Evolutionary conservation across 1,140 invertebrate species (phyloP).

Genomic region (Drosophila trapezifrons): DNA sequence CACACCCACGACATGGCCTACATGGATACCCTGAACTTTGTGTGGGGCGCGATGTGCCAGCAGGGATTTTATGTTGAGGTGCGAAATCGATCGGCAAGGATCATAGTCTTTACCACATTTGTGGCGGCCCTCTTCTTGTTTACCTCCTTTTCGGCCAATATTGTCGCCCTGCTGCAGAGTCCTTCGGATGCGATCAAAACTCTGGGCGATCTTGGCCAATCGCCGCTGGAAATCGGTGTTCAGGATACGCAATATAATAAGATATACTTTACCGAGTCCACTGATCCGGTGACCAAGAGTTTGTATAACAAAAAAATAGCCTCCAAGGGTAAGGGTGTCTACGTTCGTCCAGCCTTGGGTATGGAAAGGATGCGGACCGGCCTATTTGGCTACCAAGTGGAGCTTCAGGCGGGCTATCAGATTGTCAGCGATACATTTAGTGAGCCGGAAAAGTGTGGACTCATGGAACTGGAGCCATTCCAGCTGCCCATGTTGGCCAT

Average conservation of each 20-base stretch:
- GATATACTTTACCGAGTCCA: slow-evolving; percentile 86
- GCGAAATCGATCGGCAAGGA: slow-evolving; percentile 84
- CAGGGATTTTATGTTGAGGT: slow-evolving; percentile 86
- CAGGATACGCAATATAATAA: slow-evolving; percentile 86
- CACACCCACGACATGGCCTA: slow-evolving; percentile 76
- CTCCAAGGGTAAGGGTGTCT: slow-evolving; percentile 85
- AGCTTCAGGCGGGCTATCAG: slow-evolving; percentile 85
- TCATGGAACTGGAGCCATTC: slow-evolving; percentile 86
- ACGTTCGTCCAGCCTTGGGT: slow-evolving; percentile 85
- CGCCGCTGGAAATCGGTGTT: slow-evolving; percentile 85
- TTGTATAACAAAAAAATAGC: slow-evolving; percentile 85
- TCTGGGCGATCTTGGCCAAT: slow-evolving; percentile 85
- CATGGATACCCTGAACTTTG: slow-evolving; percentile 84
- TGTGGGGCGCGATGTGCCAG: slow-evolving; percentile 87
- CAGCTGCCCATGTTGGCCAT: slow-evolving; percentile 85
- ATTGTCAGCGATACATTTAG: slow-evolving; percentile 86
- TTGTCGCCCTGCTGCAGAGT: slow-evolving; percentile 87
- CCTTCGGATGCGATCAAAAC: slow-evolving; percentile 85
- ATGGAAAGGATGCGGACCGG: slow-evolving; percentile 85
- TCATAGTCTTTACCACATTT: slow-evolving; percentile 86
- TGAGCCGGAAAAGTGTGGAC: slow-evolving; percentile 86
- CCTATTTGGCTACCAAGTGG: slow-evolving; percentile 86
- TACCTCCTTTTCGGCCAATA: slow-evolving; percentile 87
- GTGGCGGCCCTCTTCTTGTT: slow-evolving; percentile 86
- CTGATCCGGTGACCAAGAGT: slow-evolving; percentile 85